Evolutionary conservation across 2,888 invertebrate genomes (phyloP).

Genomic region (Zele albiditarsus): DNA sequence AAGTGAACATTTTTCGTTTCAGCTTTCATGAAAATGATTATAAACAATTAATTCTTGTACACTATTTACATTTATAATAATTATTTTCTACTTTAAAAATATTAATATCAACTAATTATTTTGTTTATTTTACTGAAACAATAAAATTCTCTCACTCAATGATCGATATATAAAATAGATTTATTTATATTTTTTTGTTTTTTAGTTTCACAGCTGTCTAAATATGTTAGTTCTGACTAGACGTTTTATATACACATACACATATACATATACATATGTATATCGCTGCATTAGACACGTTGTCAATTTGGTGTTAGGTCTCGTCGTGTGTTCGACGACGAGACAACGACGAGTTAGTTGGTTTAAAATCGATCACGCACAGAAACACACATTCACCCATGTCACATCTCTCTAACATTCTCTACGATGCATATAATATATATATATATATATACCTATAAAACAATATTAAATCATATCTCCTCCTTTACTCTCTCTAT

Average conservation of each 20-base stretch:
- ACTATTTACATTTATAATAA: too few relatives aligned
- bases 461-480: too few relatives aligned
- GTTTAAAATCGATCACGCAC: constrained; percentile 70
- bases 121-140: too few relatives aligned
- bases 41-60: too few relatives aligned
- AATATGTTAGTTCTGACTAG: constrained; percentile 60
- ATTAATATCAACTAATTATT: too few relatives aligned
- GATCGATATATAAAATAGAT: too few relatives aligned
- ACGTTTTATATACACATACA: constrained; percentile 7
- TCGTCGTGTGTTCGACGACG: constrained; percentile 33
- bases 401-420: constrained; percentile 16
- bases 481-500: too few relatives aligned
- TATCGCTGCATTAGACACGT: constrained; percentile 67
- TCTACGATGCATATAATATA: not conserved
- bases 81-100: too few relatives aligned
- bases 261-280: not conserved
- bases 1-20: too few relatives aligned
- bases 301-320: constrained; percentile 66
- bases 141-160: too few relatives aligned
- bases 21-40: too few relatives aligned
- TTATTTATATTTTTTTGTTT: not conserved
- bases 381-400: constrained; percentile 33
- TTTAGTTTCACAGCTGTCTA: not conserved
- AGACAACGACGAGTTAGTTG: constrained; percentile 54
- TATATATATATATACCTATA: not conserved